Evolutionary conservation across 2,888 invertebrate species (phyloP).

Genomic region (Campopleginae sp.): DNA sequence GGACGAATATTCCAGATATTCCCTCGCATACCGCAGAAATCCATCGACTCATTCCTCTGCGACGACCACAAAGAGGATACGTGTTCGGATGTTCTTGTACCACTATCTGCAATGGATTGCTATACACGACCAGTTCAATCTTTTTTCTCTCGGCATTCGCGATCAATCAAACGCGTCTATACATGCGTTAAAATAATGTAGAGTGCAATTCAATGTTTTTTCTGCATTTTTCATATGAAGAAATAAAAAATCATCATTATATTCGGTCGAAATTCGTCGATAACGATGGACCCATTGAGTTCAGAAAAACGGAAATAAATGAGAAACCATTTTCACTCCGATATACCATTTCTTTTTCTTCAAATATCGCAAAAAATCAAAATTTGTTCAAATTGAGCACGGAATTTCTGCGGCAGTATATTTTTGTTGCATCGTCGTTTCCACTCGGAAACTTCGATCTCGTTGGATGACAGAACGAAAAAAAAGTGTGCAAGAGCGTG

Average conservation of each 20-base stretch:
- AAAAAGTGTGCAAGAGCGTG: slow-evolving; percentile 23
- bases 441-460: slow-evolving; percentile 18
- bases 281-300: background rate
- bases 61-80: slow-evolving; percentile 32
- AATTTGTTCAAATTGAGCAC: background rate
- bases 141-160: slow-evolving; percentile 20
- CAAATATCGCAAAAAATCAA: background rate
- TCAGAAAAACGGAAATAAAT: background rate
- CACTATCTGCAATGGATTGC: slow-evolving; percentile 13
- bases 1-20: slow-evolving; percentile 22
- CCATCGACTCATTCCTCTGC: slow-evolving; percentile 36
- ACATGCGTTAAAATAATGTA: background rate
- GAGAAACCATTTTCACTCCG: background rate
- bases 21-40: slow-evolving; percentile 40
- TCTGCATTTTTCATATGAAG: background rate
- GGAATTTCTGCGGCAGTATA: background rate
- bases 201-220: background rate
- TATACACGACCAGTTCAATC: slow-evolving; percentile 3
- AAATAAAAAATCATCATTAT: background rate
- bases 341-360: background rate
- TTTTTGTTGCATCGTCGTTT: background rate
- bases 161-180: slow-evolving; percentile 29
- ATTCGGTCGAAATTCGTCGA: background rate
- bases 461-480: slow-evolving; percentile 14
- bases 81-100: slow-evolving; percentile 30